Evolutionary conservation across 2,113 vertebrate genomes (phyloP), one percentile per base, ranked within the genome.

Genomic region (Solea solea): DNA sequence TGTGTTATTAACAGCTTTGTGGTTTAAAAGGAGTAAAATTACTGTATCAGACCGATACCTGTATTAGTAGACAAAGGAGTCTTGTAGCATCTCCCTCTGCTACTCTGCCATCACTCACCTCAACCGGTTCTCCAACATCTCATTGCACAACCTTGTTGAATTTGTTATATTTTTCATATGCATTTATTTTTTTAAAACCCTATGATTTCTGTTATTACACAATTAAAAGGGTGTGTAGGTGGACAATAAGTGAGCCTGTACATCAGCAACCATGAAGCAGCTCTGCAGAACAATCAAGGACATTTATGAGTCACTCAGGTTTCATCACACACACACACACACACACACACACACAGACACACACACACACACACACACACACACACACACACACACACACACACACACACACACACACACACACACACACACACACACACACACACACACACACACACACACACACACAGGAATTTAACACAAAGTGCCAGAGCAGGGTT

Each of bases 221-320:
- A 79, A 75, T 44, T 2, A 34, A 80, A 76, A 69, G 67, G n/a
- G 53, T 81, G 55, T 70, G 70, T 60, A 11, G 44, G 9, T 9
- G 13, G 44, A 11, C 44, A 48, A 14, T 12, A 10, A 48, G 45
- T 12, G 45, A 48, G 54, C 28, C 74, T 60, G 61, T 9, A 41
- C 46, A 1, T 28, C 9, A 13, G 10, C 14, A 10, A 39, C 21
- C 21, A 14, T 27, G 56, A 25, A 72, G 48, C 11, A 54, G 65
- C 64, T 82, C 72, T 79, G 77, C 64, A 78, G 72, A 67, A 71
- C 21, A 55, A 69, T 61, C 62, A 82, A 83, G 75, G 82, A 76
- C 81, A 74, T 42, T 56, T 73, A 76, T 88, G 80, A 84, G 83
- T 87, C 86, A 87, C 69, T 16, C 4, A 14, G 49, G 40, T 62